These are phyloP conservation scores for Thymallus thymallus DNA, from an alignment of 2,113 vertebrate genomes.

Conservation along the genomic window DNA sequence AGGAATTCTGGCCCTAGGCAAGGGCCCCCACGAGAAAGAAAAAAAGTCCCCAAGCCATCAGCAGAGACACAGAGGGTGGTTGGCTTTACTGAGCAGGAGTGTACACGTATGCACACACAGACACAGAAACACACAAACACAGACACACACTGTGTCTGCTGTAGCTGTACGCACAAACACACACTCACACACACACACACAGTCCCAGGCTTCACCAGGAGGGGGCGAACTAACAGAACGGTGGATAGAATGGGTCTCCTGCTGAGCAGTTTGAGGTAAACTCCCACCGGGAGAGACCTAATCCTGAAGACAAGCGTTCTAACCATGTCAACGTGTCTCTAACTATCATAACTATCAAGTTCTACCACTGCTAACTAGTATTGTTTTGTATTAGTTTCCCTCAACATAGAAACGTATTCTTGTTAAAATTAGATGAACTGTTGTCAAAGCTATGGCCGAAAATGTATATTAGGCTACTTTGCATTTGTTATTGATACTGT, in stretches of 20 bases:
- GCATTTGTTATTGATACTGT: conserved; percentile 45
- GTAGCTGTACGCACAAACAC: too few species aligned
- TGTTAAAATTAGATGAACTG: background rate
- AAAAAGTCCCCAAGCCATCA: conserved; percentile 61
- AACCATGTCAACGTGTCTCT: background rate
- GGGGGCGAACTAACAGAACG: conserved; percentile 48
- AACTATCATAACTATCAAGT: too few species aligned
- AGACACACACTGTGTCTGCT: too few species aligned
- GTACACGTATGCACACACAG: conserved; percentile 34
- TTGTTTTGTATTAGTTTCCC: background rate
- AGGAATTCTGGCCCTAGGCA: conserved; percentile 76
- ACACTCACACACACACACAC: conserved; percentile 19
- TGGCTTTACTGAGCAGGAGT: conserved; percentile 63
- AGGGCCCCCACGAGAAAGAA: conserved; percentile 60
- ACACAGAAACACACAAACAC: background rate
- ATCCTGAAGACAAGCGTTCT: background rate
- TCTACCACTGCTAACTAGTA: too few species aligned
- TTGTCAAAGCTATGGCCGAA: conserved; percentile 49
- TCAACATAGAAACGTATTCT: background rate
- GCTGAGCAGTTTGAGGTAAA: conserved; percentile 13
- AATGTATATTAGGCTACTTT: conserved; percentile 36
- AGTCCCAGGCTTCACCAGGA: conserved; percentile 51
- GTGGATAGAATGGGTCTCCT: conserved; percentile 19
- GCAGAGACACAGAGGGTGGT: conserved; percentile 58
- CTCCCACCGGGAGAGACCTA: background rate